Base-by-base conservation (phyloP, 2,888 invertebrate species). In the Rhopalosiphum nymphaeae region DNA sequence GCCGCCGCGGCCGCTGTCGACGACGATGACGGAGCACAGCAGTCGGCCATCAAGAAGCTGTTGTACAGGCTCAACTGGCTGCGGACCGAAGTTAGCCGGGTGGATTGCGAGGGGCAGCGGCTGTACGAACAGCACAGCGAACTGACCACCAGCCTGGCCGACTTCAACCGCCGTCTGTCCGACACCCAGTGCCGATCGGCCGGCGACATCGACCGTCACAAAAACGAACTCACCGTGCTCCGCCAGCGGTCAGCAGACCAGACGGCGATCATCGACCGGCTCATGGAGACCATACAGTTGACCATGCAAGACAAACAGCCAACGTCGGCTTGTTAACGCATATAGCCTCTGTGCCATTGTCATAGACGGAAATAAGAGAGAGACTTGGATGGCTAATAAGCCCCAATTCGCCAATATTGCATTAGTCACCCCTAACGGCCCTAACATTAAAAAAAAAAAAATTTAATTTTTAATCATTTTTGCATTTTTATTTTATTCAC, bases 31-130 rank as follows among this genome's bases (percentile, higher is more conserved):
- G 49, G 16, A 42, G 61, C 26, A 0, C 89, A 67, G 21, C 93
- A 84, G 26, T 53, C 90, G 61, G 36, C 13, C 86, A 42, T 49
- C 49, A 94, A 94, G 49, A 94, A 94, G 61, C 29, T 94, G 16
- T 29, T 94, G 85, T 94, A 94, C 90, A 49, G 46, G 53, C 9
- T 94, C 25, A 94, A 94, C 49, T 85, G 90, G 90, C 36, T 86
- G 90, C 90, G 93, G n/a, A 29, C 93, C 61, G 93, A 94, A 29
- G 86, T 86, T 11, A 42, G 25, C 3, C 93, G 93, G 85, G 21
- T 29, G 16, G 93, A 94, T 29, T 94, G 93, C 85, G 90, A 94
- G 42, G 44, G 61, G 11, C 61, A 86, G 21, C 85, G 57, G 42
- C 85, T 94, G 86, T 86, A 42, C 57, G 86, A 90, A 9, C 90